These are phyloP conservation scores for Steatornis caripensis DNA, from an alignment of 2,113 vertebrate species.

Conservation along the genomic window DNA sequence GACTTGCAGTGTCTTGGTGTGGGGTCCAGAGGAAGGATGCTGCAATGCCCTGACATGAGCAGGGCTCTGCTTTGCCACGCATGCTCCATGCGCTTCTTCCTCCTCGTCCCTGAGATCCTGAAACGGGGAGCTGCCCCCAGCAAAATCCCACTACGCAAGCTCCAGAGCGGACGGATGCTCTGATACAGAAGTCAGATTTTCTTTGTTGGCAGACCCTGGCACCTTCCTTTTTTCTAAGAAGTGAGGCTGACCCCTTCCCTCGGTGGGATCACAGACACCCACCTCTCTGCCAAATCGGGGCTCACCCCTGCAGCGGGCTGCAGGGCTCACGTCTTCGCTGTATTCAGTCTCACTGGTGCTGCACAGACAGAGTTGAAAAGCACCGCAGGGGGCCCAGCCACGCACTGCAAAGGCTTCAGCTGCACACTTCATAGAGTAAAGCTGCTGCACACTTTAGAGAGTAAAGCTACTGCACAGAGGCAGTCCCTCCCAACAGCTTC, in stretches of 20 bases:
- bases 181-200: not conserved
- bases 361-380: conserved; percentile 10
- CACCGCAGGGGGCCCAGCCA: not conserved
- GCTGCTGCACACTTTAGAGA: not conserved
- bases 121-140: not conserved
- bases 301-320: not conserved
- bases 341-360: not conserved
- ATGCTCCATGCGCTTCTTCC: accelerated
- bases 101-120: not conserved
- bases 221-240: not conserved
- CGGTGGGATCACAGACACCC: not conserved
- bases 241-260: not conserved
- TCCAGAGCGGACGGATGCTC: not conserved
- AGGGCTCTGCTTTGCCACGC: not conserved
- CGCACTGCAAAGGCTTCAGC: not conserved
- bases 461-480: not conserved
- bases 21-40: not conserved
- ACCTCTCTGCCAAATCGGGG: not conserved
- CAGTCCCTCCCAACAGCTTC: conserved; percentile 1
- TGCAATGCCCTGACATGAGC: not conserved
- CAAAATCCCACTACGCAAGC: not conserved
- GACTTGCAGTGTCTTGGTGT: not conserved
- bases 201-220: not conserved
- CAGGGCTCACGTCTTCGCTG: not conserved
- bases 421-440: not conserved